phyloP scores from a whole-genome alignment of 2,797 vertebrate species.

The Poeciliopsis presidionis region DNA sequence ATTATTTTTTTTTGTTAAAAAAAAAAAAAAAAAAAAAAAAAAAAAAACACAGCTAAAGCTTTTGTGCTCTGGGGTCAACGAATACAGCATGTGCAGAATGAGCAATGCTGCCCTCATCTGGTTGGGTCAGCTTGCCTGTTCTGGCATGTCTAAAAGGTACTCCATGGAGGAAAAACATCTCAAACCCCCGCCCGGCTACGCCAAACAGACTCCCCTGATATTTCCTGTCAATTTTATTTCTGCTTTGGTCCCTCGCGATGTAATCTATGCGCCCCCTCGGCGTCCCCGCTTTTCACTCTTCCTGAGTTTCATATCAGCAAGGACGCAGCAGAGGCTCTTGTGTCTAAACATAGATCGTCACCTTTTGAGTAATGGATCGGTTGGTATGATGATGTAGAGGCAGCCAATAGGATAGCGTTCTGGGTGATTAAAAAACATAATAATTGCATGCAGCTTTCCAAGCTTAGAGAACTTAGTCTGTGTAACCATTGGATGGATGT shows the following conservation, averaged over 20 bases:
- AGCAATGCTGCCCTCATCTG: constrained; percentile 69
- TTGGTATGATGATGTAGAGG: constrained; percentile 20
- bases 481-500: constrained; percentile 10
- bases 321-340: constrained; percentile 10
- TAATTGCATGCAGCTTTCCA: constrained; percentile 17
- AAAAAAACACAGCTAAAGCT: not conserved
- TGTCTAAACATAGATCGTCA: constrained; percentile 47
- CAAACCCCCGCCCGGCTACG: constrained; percentile 30
- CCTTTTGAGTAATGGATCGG: constrained; percentile 20
- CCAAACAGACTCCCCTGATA: constrained; percentile 56
- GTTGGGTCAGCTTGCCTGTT: constrained; percentile 13
- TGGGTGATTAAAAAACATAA: constrained; percentile 7
- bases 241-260: constrained; percentile 39
- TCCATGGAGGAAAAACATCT: constrained; percentile 21
- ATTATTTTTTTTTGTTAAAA: constrained; percentile 13
- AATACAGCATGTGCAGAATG: constrained; percentile 16
- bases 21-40: not conserved
- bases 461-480: constrained; percentile 26
- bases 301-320: constrained; percentile 49
- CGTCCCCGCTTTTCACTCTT: constrained; percentile 41
- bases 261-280: constrained; percentile 26
- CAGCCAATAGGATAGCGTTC: not conserved
- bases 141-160: not conserved
- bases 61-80: not conserved
- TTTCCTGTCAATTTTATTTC: constrained; percentile 46